Evolutionary conservation across 1,140 invertebrate species (phyloP), one percentile per base, ranked within the genome.

Genomic region (Yoshiicerus persimilis): DNA sequence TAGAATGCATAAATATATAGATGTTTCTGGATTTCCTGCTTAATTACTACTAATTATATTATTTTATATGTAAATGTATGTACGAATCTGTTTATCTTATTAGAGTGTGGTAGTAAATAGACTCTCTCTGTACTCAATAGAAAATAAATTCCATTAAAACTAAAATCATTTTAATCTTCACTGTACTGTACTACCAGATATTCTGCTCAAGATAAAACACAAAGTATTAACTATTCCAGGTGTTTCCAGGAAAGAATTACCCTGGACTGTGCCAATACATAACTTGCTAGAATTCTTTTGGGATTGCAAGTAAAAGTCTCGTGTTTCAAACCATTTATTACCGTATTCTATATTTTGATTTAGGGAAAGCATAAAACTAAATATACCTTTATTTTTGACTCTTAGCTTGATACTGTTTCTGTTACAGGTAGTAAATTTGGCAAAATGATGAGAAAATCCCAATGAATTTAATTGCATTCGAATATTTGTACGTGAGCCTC

Each of bases 391-490:
- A n/a, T n/a, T n/a, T n/a, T n/a, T n/a, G n/a, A n/a, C n/a, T n/a
- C n/a, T n/a, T n/a, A n/a, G n/a, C 64, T 66, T 30, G 27, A 27
- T 34, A 80, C 23, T n/a, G 75, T 36, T 80, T 36, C 75, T 80
- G 75, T 80, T n/a, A n/a, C 64, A 80, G 75, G 34, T 80, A 34
- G 75, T 80, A 77, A n/a, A 36, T 77, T 77, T 77, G 75, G 75
- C 75, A 80, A 80, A 80, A 16, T 34, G 75, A 80, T 34, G 75
- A 80, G 75, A 32, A 80, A 36, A 80, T 80, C 34, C 32, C 30
- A 34, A 38, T 80, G 32, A 36, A 36, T 36, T 66, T 36, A 77
- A 80, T 80, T 34, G 75, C 75, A 36, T 80, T 70, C 64, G 25
- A 70, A 80, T 80, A 36, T 80, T 80, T 80, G 75, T 80, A 80